Evolutionary conservation across 1,140 invertebrate genomes (phyloP).

Genomic region (Trachymyrmex septentrionalis): DNA sequence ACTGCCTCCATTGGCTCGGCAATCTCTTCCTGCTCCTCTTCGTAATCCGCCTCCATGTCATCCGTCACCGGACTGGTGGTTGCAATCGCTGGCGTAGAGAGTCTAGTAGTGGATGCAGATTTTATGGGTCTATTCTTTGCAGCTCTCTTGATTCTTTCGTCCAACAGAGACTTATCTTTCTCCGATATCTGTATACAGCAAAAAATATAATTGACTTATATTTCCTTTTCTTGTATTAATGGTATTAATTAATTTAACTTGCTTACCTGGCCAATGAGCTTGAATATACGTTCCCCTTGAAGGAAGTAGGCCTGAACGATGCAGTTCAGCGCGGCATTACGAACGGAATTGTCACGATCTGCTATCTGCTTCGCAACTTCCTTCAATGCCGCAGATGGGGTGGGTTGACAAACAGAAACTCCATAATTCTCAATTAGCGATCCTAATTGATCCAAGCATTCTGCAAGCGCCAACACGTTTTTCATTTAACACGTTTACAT

Average conservation of each 20-base stretch:
- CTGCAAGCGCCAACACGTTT: slow-evolving; percentile 84
- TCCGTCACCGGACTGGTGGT: slow-evolving; percentile 73
- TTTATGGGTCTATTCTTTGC: slow-evolving; percentile 90
- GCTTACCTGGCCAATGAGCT: slow-evolving; percentile 94
- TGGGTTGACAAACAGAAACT: slow-evolving; percentile 93
- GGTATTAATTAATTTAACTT: background rate
- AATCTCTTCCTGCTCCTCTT: slow-evolving; percentile 82
- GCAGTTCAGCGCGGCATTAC: slow-evolving; percentile 98
- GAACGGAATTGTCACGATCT: slow-evolving; percentile 98
- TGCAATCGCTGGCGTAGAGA: slow-evolving; percentile 80
- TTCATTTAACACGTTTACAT: background rate
- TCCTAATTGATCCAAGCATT: slow-evolving; percentile 97
- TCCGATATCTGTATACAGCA: slow-evolving; percentile 91
- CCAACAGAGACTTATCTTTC: slow-evolving; percentile 97
- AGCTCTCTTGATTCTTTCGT: slow-evolving; percentile 97
- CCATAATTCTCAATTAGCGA: slow-evolving; percentile 95
- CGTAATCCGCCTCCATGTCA: slow-evolving; percentile 81
- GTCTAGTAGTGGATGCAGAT: slow-evolving; percentile 80
- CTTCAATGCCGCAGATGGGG: slow-evolving; percentile 93
- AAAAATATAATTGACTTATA: background rate
- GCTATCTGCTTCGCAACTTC: slow-evolving; percentile 98
- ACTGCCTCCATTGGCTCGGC: slow-evolving; percentile 74
- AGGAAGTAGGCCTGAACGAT: slow-evolving; percentile 96
- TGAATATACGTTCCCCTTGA: slow-evolving; percentile 96
- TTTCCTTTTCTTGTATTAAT: background rate